Conservation (phyloP, 2,113 vertebrate genomes). For the Chitala chitala region DNA sequence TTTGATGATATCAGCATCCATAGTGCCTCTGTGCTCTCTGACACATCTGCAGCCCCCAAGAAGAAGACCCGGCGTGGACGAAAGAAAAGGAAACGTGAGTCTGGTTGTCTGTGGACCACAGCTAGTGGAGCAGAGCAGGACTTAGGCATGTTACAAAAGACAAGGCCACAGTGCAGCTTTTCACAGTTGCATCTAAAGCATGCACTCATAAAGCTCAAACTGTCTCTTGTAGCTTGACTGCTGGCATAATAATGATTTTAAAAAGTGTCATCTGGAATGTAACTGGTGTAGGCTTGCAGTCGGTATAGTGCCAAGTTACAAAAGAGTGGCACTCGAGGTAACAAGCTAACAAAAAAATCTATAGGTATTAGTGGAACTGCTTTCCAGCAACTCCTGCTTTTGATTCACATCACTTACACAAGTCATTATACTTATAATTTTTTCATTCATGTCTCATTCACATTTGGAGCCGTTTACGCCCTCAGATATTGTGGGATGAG, state of each 20-base stretch:
- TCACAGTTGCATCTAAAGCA: neutral
- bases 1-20: slow-evolving; percentile 92
- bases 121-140: neutral
- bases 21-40: slow-evolving; percentile 86
- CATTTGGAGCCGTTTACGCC: too few species aligned
- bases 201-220: neutral
- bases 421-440: too few species aligned
- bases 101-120: slow-evolving; percentile 1
- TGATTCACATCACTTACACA: too few species aligned
- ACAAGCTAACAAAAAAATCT: too few species aligned
- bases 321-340: too few species aligned
- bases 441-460: too few species aligned
- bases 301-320: too few species aligned
- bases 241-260: neutral
- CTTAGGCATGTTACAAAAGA: neutral
- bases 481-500: too few species aligned
- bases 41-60: slow-evolving; percentile 73
- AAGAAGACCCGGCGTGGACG: slow-evolving; percentile 80
- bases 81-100: slow-evolving; percentile 91
- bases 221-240: neutral
- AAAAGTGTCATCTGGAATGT: too few species aligned
- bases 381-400: too few species aligned
- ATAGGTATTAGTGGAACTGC: too few species aligned
- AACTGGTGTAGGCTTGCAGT: too few species aligned
- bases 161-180: neutral